phyloP scores from a whole-genome alignment of 2,113 vertebrate genomes.

The Gobius niger region DNA sequence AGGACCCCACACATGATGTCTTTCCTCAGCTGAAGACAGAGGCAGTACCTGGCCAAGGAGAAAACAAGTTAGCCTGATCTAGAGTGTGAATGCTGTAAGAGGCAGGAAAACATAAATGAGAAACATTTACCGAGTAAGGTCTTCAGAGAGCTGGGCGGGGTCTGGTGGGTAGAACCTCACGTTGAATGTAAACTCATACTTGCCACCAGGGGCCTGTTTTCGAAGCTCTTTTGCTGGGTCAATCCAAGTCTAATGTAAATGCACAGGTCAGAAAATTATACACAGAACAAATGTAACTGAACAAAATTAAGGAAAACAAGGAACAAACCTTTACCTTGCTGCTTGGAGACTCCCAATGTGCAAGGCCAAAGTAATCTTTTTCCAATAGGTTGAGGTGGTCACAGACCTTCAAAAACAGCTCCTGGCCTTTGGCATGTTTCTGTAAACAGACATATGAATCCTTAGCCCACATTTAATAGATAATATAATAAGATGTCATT shows the following conservation, averaged over 20 bases:
- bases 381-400: conserved; percentile 95
- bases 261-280: not conserved
- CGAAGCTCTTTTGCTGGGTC: conserved; percentile 92
- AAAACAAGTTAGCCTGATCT: not conserved
- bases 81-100: too few relatives aligned
- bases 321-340: conserved; percentile 76
- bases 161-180: conserved; percentile 98
- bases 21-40: conserved; percentile 93
- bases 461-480: not conserved
- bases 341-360: conserved; percentile 82
- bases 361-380: conserved; percentile 93
- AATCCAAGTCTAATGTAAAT: conserved; percentile 85
- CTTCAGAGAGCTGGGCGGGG: conserved; percentile 91
- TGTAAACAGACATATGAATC: conserved; percentile 56
- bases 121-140: conserved; percentile 89
- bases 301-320: not conserved
- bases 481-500: not conserved
- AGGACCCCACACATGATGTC: conserved; percentile 87
- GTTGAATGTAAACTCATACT: conserved; percentile 89
- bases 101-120: not conserved
- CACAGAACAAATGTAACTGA: too few relatives aligned
- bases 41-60: conserved; percentile 81
- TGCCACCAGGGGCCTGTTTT: conserved; percentile 89
- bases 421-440: conserved; percentile 95
- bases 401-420: conserved; percentile 89